Conservation (phyloP, 1,140 invertebrate species). For the Diuraphis noxia region DNA sequence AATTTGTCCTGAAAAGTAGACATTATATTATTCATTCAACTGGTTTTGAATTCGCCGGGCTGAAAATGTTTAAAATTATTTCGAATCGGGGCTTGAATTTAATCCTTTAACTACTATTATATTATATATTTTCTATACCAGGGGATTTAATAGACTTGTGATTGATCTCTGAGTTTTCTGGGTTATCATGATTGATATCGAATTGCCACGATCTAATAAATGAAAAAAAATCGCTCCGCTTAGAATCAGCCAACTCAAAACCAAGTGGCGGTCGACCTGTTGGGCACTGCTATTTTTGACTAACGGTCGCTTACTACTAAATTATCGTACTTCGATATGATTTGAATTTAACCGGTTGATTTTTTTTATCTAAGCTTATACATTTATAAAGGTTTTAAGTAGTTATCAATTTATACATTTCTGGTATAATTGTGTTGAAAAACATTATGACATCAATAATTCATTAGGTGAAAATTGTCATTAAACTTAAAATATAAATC, state of each 20-base stretch:
- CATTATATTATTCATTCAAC: background rate
- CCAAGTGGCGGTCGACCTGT: no score
- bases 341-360: background rate
- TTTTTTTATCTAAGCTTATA: background rate
- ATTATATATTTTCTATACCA: no score
- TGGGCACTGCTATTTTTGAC: background rate
- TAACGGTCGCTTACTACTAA: background rate
- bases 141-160: no score
- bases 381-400: background rate
- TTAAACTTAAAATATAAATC: background rate
- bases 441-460: background rate
- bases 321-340: background rate
- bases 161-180: no score
- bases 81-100: background rate
- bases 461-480: background rate
- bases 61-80: background rate
- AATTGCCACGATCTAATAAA: no score
- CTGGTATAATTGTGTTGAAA: background rate
- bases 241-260: no score
- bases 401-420: background rate
- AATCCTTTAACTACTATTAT: background rate
- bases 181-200: no score
- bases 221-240: no score
- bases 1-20: background rate
- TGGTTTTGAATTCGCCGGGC: background rate